A percentile compares a stretch with the other conserved stretches of the same genome.
Evolutionary conservation across 2,797 vertebrate species (phyloP).

Genomic region (Yasuhikotakia modesta): DNA sequence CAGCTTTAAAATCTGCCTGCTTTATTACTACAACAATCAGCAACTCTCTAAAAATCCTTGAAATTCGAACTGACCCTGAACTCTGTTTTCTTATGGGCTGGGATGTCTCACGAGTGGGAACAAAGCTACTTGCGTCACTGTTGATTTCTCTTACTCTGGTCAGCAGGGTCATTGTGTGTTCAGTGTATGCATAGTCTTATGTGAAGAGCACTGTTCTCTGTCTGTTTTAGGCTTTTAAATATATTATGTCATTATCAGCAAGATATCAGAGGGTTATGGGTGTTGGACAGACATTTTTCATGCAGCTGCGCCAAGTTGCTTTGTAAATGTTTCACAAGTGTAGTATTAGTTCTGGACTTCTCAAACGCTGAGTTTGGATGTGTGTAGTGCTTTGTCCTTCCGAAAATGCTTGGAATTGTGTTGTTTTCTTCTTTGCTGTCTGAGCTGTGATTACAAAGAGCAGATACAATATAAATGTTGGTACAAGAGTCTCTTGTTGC

Average conservation of each 20-base stretch:
- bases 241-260: not conserved
- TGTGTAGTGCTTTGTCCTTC: not conserved
- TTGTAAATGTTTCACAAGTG: not conserved
- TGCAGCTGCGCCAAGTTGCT: not conserved
- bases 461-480: not conserved
- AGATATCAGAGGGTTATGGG: conserved; percentile 7
- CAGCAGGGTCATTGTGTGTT: not conserved
- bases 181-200: not conserved
- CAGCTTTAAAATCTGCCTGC: not conserved
- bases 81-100: not conserved
- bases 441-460: not conserved
- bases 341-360: not conserved
- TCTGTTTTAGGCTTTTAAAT: not conserved
- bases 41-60: not conserved
- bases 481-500: not conserved
- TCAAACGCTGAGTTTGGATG: not conserved
- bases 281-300: not conserved
- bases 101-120: not conserved
- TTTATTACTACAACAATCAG: not conserved
- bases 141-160: not conserved
- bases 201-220: not conserved
- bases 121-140: not conserved
- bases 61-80: not conserved
- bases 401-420: not conserved
- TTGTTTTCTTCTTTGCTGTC: not conserved